These are phyloP conservation scores for Congeria kusceri DNA, from an alignment of 2,888 invertebrate genomes.

Conservation along the genomic window DNA sequence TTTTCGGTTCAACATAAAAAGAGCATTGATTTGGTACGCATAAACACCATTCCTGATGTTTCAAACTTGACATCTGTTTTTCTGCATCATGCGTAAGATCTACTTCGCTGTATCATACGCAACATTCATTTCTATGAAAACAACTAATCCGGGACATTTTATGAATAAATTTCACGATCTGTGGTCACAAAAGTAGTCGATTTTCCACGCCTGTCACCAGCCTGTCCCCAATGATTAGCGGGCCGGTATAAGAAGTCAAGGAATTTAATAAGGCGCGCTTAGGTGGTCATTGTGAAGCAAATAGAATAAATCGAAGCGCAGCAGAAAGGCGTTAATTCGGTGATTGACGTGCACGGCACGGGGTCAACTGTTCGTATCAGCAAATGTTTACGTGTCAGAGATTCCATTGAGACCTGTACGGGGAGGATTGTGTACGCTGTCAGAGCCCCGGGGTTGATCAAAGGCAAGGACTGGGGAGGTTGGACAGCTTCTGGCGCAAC, in stretches of 20 bases:
- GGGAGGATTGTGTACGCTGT: slow-evolving; percentile 34
- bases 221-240: slow-evolving; percentile 47
- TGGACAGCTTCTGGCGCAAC: slow-evolving; percentile 54
- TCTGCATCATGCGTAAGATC: too few species aligned
- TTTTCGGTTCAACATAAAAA: too few species aligned
- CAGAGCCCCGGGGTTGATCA: slow-evolving; percentile 34
- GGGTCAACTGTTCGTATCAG: slow-evolving; percentile 48
- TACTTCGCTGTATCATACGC: too few species aligned
- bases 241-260: slow-evolving; percentile 54
- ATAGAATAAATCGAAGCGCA: slow-evolving; percentile 48
- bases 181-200: slow-evolving; percentile 53
- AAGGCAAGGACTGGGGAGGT: slow-evolving; percentile 32
- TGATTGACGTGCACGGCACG: slow-evolving; percentile 57
- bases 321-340: slow-evolving; percentile 31
- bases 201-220: slow-evolving; percentile 55
- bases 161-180: slow-evolving; percentile 63
- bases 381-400: slow-evolving; percentile 50
- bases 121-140: too few species aligned
- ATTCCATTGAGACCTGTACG: slow-evolving; percentile 6
- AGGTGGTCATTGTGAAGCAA: slow-evolving; percentile 37
- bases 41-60: too few species aligned
- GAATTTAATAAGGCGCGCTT: slow-evolving; percentile 56
- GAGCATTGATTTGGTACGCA: too few species aligned
- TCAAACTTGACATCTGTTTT: too few species aligned
- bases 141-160: slow-evolving; percentile 43